A percentile compares a stretch with the other conserved stretches of the same genome.
These are phyloP conservation scores for Caenorhabditis brenneri DNA, from an alignment of 1,140 invertebrate species.

Conservation along the genomic window DNA sequence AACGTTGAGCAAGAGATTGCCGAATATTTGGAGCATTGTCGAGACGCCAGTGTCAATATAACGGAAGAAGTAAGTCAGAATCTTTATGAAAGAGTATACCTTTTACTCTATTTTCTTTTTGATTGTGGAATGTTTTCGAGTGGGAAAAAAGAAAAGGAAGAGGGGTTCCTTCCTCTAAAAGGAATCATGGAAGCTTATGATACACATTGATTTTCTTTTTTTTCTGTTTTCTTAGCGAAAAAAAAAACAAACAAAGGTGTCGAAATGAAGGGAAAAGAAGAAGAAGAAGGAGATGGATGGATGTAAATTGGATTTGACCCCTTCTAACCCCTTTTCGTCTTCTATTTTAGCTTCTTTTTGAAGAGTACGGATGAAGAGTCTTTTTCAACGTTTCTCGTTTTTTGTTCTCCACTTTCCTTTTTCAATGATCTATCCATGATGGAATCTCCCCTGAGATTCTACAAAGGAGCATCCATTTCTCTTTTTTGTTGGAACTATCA, in stretches of 20 bases:
- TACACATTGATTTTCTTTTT: constrained; percentile 13
- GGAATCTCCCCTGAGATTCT: constrained; percentile 30
- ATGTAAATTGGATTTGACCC: constrained; percentile 41
- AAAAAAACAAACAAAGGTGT: constrained; percentile 30
- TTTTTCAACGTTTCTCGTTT: not conserved
- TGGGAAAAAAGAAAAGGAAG: not conserved
- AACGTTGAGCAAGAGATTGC: constrained; percentile 50
- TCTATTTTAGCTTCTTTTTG: not conserved
- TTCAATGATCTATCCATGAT: constrained; percentile 30
- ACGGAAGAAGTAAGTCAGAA: constrained; percentile 23
- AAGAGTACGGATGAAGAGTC: constrained; percentile 11
- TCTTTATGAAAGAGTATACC: not conserved
- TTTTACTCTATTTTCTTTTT: not conserved
- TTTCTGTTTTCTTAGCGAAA: not conserved
- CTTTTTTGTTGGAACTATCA: not conserved
- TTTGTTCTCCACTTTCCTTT: not conserved
- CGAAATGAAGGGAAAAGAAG: constrained; percentile 20
- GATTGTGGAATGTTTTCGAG: constrained; percentile 25
- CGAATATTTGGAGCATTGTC: constrained; percentile 45
- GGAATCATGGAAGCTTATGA: not conserved
- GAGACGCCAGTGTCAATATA: constrained; percentile 26
- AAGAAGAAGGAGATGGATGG: not conserved
- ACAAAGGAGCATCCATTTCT: not conserved
- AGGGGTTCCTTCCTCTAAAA: not conserved
- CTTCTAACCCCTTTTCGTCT: not conserved